Base-by-base conservation (phyloP, 2,113 vertebrate species). In the Aphelocoma coerulescens region DNA sequence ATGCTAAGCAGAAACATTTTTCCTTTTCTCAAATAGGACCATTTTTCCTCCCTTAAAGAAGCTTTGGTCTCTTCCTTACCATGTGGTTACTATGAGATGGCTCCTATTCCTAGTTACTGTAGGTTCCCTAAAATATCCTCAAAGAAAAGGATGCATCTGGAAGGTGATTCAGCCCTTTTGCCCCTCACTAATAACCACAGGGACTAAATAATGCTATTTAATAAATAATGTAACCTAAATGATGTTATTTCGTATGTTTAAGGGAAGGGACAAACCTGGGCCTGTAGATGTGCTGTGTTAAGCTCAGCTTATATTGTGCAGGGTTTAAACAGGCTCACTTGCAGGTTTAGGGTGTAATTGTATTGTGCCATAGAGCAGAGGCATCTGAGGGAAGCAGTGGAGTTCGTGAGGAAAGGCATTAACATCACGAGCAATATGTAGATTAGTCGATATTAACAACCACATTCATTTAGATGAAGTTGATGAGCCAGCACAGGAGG, bases 401-500 rank as follows among this genome's bases (percentile, higher is more conserved):
- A 13, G 55, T 4, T 85, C 4, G 1, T 18, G 16, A 86, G 32
- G 27, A 27, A 20, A 71, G 85, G 79, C 88, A 74, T 71, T 81
- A 63, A 35, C 79, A 54, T 15, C 55, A 28, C 0, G 7, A 94
- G 14, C 55, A 52, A 9, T 69, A 81, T 86, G 79, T 9, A 96
- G 88, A 90, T 95, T 3, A 91, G 90, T 83, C 24, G 6, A 16
- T 63, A 78, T 95, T 74, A 95, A 67, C 92, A 95, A 3, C 72
- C 68, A 55, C 52, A 3, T 27, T 86, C 44, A 84, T 91, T 88
- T 28, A 49, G 82, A 7, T 17, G 88, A 51, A 82, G 85, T 2
- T 91, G 90, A 92, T 96, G 95, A 96, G 73, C 57, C 91, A 91
- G 87, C 87, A 89, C 73, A 65, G 32, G 66, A 85, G 76, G 59